A percentile compares a stretch with the other conserved stretches of the same genome.
These are phyloP conservation scores for Australoheros facetus DNA, from an alignment of 2,797 vertebrate genomes.

Conservation along the genomic window DNA sequence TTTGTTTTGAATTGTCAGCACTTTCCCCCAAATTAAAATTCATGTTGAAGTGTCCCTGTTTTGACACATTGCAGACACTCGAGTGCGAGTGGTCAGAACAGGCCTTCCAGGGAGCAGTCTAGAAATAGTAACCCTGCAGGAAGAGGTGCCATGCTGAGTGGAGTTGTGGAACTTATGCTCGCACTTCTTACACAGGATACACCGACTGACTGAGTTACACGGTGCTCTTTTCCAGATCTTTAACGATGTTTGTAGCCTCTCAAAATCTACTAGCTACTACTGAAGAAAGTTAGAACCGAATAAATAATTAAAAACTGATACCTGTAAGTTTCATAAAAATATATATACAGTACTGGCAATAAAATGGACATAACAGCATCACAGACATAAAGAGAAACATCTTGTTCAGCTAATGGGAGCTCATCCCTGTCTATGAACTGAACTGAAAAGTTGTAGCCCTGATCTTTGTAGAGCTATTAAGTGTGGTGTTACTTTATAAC, in stretches of 20 bases:
- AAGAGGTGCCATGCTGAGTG: background rate
- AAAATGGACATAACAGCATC: background rate
- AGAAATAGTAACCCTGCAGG: no score
- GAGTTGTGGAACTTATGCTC: background rate
- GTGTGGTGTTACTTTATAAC: background rate
- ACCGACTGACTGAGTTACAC: background rate
- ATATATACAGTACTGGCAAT: background rate
- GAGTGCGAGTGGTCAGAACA: no score
- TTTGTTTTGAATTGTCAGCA: no score
- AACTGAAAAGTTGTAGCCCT: background rate
- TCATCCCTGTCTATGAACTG: background rate
- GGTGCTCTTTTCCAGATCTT: background rate
- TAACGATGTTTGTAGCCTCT: background rate
- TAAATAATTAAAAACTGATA: no score
- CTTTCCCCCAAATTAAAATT: no score
- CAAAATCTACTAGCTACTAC: background rate
- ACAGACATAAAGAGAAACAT: no score
- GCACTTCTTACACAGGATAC: background rate
- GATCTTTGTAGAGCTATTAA: background rate
- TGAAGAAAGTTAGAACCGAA: background rate
- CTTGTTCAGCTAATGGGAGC: background rate
- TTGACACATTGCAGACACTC: no score
- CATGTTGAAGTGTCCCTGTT: no score
- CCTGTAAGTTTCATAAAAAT: background rate
- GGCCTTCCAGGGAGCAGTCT: no score